Conservation (phyloP, 2,113 vertebrate genomes). For the Aleadryas rufinucha region DNA sequence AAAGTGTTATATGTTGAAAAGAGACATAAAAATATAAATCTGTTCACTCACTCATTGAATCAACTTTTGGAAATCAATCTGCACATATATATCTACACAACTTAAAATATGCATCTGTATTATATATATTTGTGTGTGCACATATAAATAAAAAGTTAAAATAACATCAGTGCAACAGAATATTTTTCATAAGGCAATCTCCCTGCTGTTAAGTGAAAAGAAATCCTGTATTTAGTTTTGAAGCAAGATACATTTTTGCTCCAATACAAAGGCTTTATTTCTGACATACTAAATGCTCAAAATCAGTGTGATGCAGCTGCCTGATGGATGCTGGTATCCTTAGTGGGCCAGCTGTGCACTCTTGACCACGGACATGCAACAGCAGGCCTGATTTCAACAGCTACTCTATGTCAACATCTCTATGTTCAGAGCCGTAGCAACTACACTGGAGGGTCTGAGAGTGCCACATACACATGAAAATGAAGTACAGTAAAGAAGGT, state of each 20-base stretch:
- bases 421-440: not conserved
- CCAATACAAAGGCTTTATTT: not conserved
- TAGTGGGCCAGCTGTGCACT: not conserved
- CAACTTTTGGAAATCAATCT: not conserved
- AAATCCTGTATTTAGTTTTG: not conserved
- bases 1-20: not conserved
- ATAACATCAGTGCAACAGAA: not conserved
- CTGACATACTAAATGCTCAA: not conserved
- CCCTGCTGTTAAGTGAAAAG: not conserved
- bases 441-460: not conserved
- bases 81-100: not conserved
- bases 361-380: not conserved
- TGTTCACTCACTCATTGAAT: not conserved
- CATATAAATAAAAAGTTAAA: not conserved
- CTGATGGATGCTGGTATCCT: not conserved
- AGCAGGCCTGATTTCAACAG: not conserved
- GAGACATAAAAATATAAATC: not conserved
- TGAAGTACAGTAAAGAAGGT: not conserved
- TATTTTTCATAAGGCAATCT: not conserved
- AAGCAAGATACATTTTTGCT: not conserved
- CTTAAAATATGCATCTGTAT: not conserved
- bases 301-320: not conserved
- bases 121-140: not conserved
- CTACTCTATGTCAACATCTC: not conserved
- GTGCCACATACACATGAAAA: not conserved